Percentiles rank a stretch among this genome's conserved stretches.
phyloP scores from a whole-genome alignment of 2,113 vertebrate genomes.

The Tautogolabrus adspersus region DNA sequence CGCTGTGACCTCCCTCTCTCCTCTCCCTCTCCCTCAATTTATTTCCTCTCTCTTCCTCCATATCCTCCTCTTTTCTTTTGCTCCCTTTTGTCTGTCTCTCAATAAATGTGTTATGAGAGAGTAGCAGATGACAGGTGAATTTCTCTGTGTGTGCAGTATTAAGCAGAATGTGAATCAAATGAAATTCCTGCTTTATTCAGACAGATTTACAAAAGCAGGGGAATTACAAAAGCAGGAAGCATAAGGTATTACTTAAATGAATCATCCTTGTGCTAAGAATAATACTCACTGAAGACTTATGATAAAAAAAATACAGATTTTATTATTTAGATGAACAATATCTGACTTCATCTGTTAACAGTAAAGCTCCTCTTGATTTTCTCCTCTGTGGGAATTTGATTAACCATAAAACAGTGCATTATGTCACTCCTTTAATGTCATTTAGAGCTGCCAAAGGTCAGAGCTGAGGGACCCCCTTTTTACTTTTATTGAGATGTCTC shows the following conservation, averaged over 20 bases:
- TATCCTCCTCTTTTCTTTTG: constrained; percentile 66
- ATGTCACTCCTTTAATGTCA: constrained; percentile 80
- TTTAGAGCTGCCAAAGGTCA: constrained; percentile 81
- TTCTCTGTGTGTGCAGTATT: constrained; percentile 45
- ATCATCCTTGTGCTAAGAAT: constrained; percentile 11
- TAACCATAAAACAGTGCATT: constrained; percentile 83
- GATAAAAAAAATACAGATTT: constrained; percentile 19
- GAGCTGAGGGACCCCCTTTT: constrained; percentile 65
- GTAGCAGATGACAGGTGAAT: constrained; percentile 74
- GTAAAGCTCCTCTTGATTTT: constrained; percentile 60
- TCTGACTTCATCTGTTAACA: constrained; percentile 70
- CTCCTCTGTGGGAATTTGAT: constrained; percentile 82
- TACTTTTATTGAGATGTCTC: constrained; percentile 77
- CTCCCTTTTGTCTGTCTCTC: constrained; percentile 66
- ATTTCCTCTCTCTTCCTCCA: constrained; percentile 66
- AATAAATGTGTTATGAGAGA: constrained; percentile 72
- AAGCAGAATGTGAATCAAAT: constrained; percentile 55
- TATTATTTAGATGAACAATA: constrained; percentile 50
- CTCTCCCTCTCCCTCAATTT: constrained; percentile 64
- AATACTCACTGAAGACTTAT: not conserved
- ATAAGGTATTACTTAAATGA: constrained; percentile 4
- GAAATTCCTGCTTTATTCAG: constrained; percentile 47
- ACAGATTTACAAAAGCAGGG: constrained; percentile 17
- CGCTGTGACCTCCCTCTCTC: constrained; percentile 74
- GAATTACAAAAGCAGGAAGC: not conserved